Evolutionary conservation across 2,888 invertebrate species (phyloP).

Genomic region (Papilio gigon): DNA sequence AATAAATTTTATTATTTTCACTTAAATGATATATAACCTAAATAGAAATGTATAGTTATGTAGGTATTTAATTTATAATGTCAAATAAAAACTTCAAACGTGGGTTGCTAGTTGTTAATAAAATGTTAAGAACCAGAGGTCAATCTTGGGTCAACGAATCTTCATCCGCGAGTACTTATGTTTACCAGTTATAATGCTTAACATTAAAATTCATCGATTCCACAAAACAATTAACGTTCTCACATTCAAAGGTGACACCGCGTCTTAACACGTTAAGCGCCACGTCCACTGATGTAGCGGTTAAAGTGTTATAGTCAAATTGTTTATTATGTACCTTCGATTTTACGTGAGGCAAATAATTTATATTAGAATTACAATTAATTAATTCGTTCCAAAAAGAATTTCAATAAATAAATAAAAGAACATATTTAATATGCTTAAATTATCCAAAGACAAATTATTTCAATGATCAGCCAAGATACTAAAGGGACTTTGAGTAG

Average conservation of each 20-base stretch:
- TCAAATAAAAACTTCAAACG: background rate
- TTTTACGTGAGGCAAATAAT: background rate
- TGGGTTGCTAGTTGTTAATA: background rate
- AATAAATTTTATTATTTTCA: too few relatives aligned
- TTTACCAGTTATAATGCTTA: conserved; percentile 9
- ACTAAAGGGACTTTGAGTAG: conserved; percentile 40
- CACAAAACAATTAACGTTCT: conserved; percentile 14
- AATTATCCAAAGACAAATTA: conserved; percentile 9
- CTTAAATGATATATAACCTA: too few relatives aligned
- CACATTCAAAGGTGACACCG: conserved; percentile 4
- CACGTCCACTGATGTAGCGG: background rate
- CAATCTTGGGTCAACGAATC: conserved; percentile 11
- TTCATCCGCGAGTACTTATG: background rate
- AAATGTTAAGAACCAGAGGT: conserved; percentile 5
- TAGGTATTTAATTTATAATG: background rate
- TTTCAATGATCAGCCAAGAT: conserved; percentile 24
- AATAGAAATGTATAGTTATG: background rate
- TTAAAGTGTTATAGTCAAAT: too few relatives aligned
- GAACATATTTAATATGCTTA: background rate
- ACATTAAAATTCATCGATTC: conserved; percentile 41
- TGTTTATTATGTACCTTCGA: too few relatives aligned
- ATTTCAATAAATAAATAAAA: background rate
- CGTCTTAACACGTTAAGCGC: conserved; percentile 1
- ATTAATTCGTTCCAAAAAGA: background rate
- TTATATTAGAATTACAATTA: background rate